Evolutionary conservation across 2,797 vertebrate genomes (phyloP), one percentile per base, ranked within the genome.

Genomic region (Lutjanus argentimaculatus): DNA sequence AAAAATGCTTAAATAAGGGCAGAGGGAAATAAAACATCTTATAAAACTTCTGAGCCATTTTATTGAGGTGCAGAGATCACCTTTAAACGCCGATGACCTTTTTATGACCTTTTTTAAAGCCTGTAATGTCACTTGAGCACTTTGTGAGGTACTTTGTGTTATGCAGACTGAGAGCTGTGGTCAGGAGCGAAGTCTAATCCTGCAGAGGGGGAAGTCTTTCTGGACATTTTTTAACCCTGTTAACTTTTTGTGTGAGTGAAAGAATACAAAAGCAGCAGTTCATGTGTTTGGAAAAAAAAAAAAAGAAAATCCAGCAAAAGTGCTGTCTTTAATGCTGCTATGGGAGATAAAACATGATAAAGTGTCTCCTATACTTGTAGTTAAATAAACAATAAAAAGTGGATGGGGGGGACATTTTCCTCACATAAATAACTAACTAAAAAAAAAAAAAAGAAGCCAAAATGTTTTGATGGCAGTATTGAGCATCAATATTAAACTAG

Each of bases 61-160:
- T 72, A 66, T 4, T 71, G 43, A 58, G 19, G 51, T 36, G 11
- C 40, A 71, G 52, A 57, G 12, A 42, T 69, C 48, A 42, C 4
- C 21, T 1, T 53, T 64, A 40, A 48, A 42, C 16, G 15, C 16
- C 64, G 22, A 65, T 40, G 13, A 52, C 36, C 52, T 64, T 49
- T 30, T 30, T 30, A 30, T 19, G n/a, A 36, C 21, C 11, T 51
- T 56, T 65, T 74, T 68, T 30, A 68, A 77, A 75, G 61, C 57
- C 57, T 67, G 10, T 61, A 17, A 68, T 25, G 46, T 36, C 40
- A 71, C 19, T 67, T 77, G 16, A 53, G 36, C 16, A 59, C 63
- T 67, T 43, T 52, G 59, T 42, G 6, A 48, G 8, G 11, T 11
- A 21, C 53, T 79, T 53, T 64, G 43, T 71, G 43, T 45, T 16